Evolutionary conservation across 2,113 vertebrate genomes (phyloP), one percentile per base, ranked within the genome.

Genomic region (Desmodus rotundus): DNA sequence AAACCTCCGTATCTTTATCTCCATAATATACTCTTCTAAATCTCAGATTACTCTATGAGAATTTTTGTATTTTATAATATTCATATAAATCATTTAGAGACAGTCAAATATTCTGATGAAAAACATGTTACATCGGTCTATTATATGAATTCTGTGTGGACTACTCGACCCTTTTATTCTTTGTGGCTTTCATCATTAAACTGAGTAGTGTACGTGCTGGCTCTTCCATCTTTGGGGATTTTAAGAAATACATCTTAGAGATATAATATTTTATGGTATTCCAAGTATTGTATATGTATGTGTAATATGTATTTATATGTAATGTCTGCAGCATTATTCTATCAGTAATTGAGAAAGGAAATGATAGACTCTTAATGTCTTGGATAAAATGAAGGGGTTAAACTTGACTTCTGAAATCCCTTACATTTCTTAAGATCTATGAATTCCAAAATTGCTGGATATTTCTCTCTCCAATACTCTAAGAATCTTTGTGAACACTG

Each of bases 71-170:
- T 82, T 78, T 92, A 33, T 54, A 93, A 58, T 85, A 87, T 80
- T 84, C 91, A 70, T 13, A 38, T 76, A 43, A 65, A 50, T 68
- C 54, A 70, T 7, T 73, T 92, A 81, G 54, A 83, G 33, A 87
- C 24, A 94, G 68, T 91, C 50, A 90, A 58, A 83, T 50, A 47
- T 77, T 78, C 70, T 95, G 80, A 61, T 65, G 61, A 90, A 90
- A 93, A 80, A 74, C 43, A 54, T 89, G 19, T 74, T 56, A 4
- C 2, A 0, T 85, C 56, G 28, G 65, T 78, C 4, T 87, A 33
- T 74, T 77, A 26, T 45, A 50, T 50, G 16, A 70, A 87, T 74
- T 96, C 52, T 91, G 4, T 63, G 43, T 47, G 9, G 22, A 38
- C 15, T 16, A n/a, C 12, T 22, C 7, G 8, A 4, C 22, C 15